Evolutionary conservation across 2,888 invertebrate species (phyloP).

Genomic region (Epinotia demarniana): DNA sequence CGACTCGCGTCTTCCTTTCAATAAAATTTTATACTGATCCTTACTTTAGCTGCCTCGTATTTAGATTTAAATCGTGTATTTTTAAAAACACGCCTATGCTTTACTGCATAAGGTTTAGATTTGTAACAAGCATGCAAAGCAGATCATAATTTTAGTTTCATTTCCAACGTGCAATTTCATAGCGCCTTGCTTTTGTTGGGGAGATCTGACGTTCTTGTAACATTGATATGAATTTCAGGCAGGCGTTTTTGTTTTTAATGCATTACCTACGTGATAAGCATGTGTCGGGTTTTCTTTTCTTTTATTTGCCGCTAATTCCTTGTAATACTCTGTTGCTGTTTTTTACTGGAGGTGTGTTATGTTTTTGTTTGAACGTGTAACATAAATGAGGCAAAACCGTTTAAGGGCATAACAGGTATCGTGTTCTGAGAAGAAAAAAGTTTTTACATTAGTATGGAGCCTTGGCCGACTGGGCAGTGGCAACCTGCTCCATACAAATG

Average conservation of each 20-base stretch:
- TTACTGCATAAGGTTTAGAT: neutral
- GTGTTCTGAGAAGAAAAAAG: too few relatives aligned
- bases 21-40: neutral
- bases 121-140: neutral
- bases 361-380: too few relatives aligned
- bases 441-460: too few relatives aligned
- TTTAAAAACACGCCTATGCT: neutral
- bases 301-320: neutral
- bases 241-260: slow-evolving; percentile 26
- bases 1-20: neutral
- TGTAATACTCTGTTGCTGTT: too few relatives aligned
- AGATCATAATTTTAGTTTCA: neutral
- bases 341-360: too few relatives aligned
- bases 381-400: too few relatives aligned
- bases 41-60: neutral
- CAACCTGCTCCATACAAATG: too few relatives aligned
- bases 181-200: slow-evolving; percentile 14
- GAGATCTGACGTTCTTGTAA: neutral
- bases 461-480: too few relatives aligned
- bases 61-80: neutral
- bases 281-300: too few relatives aligned
- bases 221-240: slow-evolving; percentile 26
- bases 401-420: too few relatives aligned
- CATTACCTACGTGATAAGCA: neutral
- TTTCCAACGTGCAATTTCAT: slow-evolving; percentile 5